Evolutionary conservation across 2,888 invertebrate species (phyloP), one percentile per base, ranked within the genome.

Genomic region (Tortricodes alternella): DNA sequence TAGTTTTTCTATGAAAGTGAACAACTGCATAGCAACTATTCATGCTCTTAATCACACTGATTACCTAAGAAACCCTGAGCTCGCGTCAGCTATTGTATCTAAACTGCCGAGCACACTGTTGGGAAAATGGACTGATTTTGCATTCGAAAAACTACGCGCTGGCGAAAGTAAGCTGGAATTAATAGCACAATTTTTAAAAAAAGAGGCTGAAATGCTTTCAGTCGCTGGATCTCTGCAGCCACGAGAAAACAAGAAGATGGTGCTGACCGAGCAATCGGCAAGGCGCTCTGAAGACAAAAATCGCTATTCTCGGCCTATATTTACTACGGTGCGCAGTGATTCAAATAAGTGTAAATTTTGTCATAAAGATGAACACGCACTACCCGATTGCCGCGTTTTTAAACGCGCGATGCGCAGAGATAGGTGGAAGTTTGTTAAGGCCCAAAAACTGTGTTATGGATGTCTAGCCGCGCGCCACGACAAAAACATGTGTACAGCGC

Each of bases 101-200:
- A 56, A 39, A 35, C n/a, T 62, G 35, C 60, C 60, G 8, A 56
- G 35, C 19, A 59, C 53, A 24, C 15, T 61, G 8, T 37, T 61
- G 9, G 50, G 51, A 3, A 61, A 61, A 16, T 61, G 59, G 59
- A 61, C 63, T 2, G 63, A 61, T 9, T 61, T 38, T 19, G 61
- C 63, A 2, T 61, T 46, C 21, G n/a, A 46, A 15, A 49, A 37
- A 35, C 19, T 58, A 24, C 11, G 29, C 16, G 44, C 23, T 0
- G 48, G 48, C 6, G 13, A n/a, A 16, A 15, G 61, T 16, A 63
- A 56, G 13, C 29, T 63, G 3, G 48, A 56, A 43, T n/a, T 61
- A 39, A 8, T 59, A 8, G 59, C 63, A 15, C 53, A 62, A 59
- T 63, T 61, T 53, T 19, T 61, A 3, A 61, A 58, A 16, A 15